Conservation (phyloP, 2,113 vertebrate genomes). For the Crotalus viridis region DNA sequence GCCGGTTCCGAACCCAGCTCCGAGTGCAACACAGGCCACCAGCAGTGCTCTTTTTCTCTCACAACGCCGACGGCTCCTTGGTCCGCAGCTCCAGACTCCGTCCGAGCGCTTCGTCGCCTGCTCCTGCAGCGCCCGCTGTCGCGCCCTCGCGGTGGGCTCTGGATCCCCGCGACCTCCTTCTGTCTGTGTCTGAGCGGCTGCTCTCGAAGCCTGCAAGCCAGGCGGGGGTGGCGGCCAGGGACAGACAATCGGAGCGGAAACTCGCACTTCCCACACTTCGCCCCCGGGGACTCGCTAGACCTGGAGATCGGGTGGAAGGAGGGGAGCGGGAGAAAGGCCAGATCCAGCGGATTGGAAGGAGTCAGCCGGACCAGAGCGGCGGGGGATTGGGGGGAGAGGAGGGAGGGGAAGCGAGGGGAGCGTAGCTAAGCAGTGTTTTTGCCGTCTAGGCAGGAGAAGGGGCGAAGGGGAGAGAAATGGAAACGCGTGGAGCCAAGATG, state of each 20-base stretch:
- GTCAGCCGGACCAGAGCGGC: neutral
- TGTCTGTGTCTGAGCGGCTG: neutral
- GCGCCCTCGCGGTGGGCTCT: neutral
- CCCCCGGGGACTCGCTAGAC: conserved; percentile 70
- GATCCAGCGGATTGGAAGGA: conserved; percentile 19
- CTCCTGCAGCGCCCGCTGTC: neutral
- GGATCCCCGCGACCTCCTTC: neutral
- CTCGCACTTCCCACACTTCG: conserved; percentile 76
- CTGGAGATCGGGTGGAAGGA: conserved; percentile 61
- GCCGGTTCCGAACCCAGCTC: conserved; percentile 29
- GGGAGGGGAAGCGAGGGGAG: neutral
- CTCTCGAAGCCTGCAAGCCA: conserved; percentile 27
- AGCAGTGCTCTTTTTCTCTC: conserved; percentile 12
- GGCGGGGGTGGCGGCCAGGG: conserved; percentile 43
- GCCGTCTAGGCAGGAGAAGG: conserved; percentile 46
- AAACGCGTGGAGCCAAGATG: conserved; percentile 37
- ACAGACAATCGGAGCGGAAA: conserved; percentile 70
- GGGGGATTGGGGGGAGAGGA: neutral
- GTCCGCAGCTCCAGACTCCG: neutral
- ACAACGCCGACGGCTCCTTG: neutral
- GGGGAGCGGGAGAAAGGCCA: conserved; percentile 59
- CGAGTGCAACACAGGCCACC: conserved; percentile 3
- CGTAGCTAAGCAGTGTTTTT: neutral
- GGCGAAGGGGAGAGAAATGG: neutral
- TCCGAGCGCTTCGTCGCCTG: neutral